These are phyloP conservation scores for Cantharis rufa DNA, from an alignment of 2,888 invertebrate species.

Conservation along the genomic window DNA sequence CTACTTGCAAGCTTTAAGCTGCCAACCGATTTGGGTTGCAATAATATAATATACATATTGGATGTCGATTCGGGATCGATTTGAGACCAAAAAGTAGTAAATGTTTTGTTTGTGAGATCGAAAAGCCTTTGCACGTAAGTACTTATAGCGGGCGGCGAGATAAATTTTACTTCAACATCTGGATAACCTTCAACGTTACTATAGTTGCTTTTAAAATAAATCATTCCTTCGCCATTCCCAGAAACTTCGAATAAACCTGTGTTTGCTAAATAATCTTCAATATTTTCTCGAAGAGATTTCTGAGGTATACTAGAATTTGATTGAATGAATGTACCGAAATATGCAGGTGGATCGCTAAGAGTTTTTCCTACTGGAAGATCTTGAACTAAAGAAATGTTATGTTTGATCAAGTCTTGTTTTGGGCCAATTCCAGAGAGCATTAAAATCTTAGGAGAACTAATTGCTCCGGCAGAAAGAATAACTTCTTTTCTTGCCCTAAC, in stretches of 20 bases:
- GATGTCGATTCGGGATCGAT: neutral
- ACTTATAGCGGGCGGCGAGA: constrained; percentile 62
- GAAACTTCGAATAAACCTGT: constrained; percentile 57
- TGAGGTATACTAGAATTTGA: neutral
- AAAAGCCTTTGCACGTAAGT: constrained; percentile 17
- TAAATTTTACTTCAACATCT: constrained; percentile 66
- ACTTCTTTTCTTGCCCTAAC: neutral
- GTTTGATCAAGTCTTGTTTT: neutral
- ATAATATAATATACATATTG: neutral
- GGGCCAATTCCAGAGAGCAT: neutral
- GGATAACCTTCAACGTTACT: constrained; percentile 63
- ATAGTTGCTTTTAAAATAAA: constrained; percentile 63
- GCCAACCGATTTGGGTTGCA: neutral
- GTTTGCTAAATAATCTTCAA: neutral
- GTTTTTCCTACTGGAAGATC: neutral
- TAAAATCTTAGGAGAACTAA: neutral
- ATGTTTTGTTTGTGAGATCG: constrained; percentile 39
- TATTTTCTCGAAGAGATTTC: neutral
- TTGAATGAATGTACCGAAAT: neutral
- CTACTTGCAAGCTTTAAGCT: neutral
- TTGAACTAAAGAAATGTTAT: neutral
- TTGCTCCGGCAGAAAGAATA: neutral
- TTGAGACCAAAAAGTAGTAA: constrained; percentile 16
- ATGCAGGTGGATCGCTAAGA: neutral
- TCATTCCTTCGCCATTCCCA: constrained; percentile 67